phyloP scores from a whole-genome alignment of 2,888 invertebrate genomes.

The Meiosimyza platycephala region DNA sequence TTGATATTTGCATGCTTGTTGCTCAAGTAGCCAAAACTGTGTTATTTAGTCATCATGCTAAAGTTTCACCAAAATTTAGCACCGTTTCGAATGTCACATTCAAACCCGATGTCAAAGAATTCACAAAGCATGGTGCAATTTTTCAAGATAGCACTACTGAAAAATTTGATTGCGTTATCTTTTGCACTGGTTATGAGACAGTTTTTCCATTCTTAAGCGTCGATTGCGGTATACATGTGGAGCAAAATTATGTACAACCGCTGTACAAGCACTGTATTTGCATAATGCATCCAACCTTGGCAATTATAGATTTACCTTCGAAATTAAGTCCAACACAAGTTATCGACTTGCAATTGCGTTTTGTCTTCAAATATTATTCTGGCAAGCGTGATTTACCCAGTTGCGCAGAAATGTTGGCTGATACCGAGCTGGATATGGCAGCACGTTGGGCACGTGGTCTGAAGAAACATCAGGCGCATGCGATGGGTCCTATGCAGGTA shows the following conservation, averaged over 20 bases:
- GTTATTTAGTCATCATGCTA: conserved; percentile 77
- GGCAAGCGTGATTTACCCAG: conserved; percentile 74
- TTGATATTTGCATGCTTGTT: conserved; percentile 78
- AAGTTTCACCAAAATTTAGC: conserved; percentile 67
- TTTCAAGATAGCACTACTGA: conserved; percentile 76
- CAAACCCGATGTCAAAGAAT: conserved; percentile 72
- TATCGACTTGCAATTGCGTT: conserved; percentile 80
- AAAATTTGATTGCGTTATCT: conserved; percentile 75
- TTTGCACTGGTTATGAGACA: conserved; percentile 83
- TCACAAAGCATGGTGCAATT: conserved; percentile 69
- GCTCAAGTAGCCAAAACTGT: conserved; percentile 73
- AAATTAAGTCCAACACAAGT: conserved; percentile 84
- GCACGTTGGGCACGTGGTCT: conserved; percentile 71
- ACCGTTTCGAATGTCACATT: conserved; percentile 76
- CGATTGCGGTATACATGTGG: conserved; percentile 76
- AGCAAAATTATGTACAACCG: conserved; percentile 82
- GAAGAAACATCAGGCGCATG: conserved; percentile 76
- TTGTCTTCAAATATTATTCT: conserved; percentile 74
- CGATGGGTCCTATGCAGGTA: conserved; percentile 65
- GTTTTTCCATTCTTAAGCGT: conserved; percentile 79
- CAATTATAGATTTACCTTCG: conserved; percentile 84
- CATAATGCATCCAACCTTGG: conserved; percentile 81
- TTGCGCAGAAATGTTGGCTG: conserved; percentile 73
- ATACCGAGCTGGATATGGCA: conserved; percentile 73
- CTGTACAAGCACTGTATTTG: conserved; percentile 88